Evolutionary conservation across 2,113 vertebrate species (phyloP).

Genomic region (Trematocara stigmaticum): DNA sequence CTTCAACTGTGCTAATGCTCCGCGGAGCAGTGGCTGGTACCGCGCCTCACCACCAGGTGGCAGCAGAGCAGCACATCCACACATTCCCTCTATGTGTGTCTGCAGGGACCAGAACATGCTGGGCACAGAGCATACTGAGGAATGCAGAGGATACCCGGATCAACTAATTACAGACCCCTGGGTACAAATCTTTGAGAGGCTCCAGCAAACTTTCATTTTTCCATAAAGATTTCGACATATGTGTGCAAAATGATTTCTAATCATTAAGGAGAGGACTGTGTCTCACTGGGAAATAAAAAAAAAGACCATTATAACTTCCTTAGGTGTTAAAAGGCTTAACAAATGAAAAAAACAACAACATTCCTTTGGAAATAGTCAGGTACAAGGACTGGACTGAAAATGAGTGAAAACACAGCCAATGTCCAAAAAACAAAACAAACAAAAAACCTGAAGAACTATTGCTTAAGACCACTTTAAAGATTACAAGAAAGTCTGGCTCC

Average conservation of each 20-base stretch:
- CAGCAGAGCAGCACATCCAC: background rate
- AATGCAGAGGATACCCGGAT: background rate
- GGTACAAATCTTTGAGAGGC: background rate
- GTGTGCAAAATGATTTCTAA: background rate
- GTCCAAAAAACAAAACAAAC: background rate
- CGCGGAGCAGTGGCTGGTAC: background rate
- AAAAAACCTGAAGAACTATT: background rate
- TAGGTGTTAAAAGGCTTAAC: background rate
- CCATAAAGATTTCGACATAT: background rate
- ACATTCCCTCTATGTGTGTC: background rate
- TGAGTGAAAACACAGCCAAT: background rate
- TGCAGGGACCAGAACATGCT: background rate
- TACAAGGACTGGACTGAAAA: background rate
- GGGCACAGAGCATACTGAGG: background rate
- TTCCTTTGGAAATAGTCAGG: background rate
- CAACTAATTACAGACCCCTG: background rate
- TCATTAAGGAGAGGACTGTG: background rate
- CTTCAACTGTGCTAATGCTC: constrained; percentile 55
- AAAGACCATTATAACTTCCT: background rate
- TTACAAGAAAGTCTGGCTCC: background rate
- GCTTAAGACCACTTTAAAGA: background rate
- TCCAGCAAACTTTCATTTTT: background rate
- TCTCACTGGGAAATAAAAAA: background rate
- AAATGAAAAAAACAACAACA: background rate
- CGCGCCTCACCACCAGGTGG: constrained; percentile 8